phyloP scores from a whole-genome alignment of 2,797 vertebrate species.

The Enteromius treurensis region DNA sequence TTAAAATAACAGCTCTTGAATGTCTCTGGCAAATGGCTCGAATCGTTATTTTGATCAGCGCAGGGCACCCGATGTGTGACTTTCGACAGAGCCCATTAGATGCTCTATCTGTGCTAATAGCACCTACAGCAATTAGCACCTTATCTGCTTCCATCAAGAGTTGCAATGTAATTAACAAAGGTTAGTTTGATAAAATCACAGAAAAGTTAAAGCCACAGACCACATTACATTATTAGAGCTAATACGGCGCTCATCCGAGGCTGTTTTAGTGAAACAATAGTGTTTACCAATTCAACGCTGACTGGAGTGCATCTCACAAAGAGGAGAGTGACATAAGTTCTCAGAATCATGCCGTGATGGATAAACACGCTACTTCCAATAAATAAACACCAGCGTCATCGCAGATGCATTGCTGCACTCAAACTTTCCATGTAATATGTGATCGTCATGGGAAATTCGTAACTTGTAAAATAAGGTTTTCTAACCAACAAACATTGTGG shows the following conservation, averaged over 20 bases:
- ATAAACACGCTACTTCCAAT: background rate
- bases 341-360: background rate
- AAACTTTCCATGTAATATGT: background rate
- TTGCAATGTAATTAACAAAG: conserved; percentile 15
- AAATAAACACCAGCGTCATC: background rate
- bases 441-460: background rate
- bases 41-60: background rate
- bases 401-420: background rate
- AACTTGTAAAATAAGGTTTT: background rate
- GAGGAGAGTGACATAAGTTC: background rate
- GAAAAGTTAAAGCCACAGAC: conserved; percentile 22
- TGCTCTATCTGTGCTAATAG: background rate
- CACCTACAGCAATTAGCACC: conserved; percentile 17
- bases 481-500: background rate
- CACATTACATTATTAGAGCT: background rate
- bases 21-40: conserved; percentile 5
- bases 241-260: background rate
- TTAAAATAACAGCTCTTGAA: background rate
- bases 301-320: background rate
- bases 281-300: background rate
- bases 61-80: background rate
- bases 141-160: conserved; percentile 13
- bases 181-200: conserved; percentile 26
- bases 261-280: background rate
- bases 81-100: background rate